Conservation (phyloP, 30 jellyfish, hydroid and myxozoan species). For the Mastigias papua region DNA sequence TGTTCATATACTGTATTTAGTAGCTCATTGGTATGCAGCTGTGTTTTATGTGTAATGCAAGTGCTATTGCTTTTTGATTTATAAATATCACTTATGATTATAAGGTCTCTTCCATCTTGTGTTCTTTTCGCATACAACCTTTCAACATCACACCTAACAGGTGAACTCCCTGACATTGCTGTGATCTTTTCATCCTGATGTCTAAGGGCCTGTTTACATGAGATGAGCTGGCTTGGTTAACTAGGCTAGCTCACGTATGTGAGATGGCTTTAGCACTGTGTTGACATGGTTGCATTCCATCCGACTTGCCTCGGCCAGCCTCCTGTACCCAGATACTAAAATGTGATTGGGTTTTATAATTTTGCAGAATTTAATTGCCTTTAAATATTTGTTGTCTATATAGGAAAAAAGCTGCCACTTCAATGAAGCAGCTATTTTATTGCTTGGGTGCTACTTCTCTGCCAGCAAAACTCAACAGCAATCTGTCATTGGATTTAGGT, state of each 20-base stretch:
- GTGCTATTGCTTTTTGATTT: not conserved
- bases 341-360: too few relatives aligned
- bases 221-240: too few relatives aligned
- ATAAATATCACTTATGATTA: not conserved
- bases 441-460: conserved; percentile 57
- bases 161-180: not conserved
- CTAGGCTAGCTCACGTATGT: too few relatives aligned
- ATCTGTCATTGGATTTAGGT: conserved; percentile 47
- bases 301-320: too few relatives aligned
- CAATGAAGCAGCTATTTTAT: conserved; percentile 35
- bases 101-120: not conserved
- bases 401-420: conserved; percentile 26
- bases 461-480: conserved; percentile 56
- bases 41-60: not conserved
- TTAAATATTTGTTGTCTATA: not conserved
- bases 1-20: not conserved
- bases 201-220: too few relatives aligned
- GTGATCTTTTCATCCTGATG: too few relatives aligned
- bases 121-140: not conserved
- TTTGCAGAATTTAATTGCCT: too few relatives aligned
- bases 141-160: not conserved
- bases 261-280: too few relatives aligned
- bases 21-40: not conserved
- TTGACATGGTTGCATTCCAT: too few relatives aligned
- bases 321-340: too few relatives aligned